Evolutionary conservation across 2,797 vertebrate genomes (phyloP).

Genomic region (Schizothorax lantsangensis): DNA sequence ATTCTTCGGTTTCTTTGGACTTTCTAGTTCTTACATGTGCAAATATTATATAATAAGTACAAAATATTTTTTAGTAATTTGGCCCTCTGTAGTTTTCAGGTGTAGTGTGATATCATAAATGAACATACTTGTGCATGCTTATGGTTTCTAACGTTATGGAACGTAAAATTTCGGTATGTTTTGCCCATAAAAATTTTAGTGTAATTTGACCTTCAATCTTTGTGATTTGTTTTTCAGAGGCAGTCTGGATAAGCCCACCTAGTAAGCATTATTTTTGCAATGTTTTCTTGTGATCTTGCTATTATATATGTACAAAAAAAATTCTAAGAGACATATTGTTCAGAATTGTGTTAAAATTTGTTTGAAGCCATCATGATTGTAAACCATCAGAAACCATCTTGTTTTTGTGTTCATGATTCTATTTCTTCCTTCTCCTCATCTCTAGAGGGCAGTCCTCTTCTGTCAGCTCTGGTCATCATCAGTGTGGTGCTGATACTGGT

Average conservation of each 20-base stretch:
- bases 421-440: constrained; percentile 27
- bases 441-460: constrained; percentile 70
- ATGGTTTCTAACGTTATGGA: background rate
- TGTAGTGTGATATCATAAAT: background rate
- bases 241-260: constrained; percentile 52
- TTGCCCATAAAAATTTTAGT: background rate
- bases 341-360: background rate
- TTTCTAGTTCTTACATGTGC: background rate
- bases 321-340: background rate
- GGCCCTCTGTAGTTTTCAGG: background rate
- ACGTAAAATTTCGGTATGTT: background rate
- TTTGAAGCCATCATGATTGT: background rate
- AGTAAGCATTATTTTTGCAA: constrained; percentile 69
- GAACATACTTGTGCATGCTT: background rate
- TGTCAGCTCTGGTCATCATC: constrained; percentile 80
- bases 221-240: constrained; percentile 64
- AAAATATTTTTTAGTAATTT: background rate
- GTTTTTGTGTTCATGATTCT: background rate
- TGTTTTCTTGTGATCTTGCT: background rate
- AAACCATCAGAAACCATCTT: no score
- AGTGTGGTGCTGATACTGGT: constrained; percentile 80
- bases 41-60: background rate
- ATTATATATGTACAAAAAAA: background rate
- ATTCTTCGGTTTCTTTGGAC: background rate
- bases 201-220: background rate